phyloP scores from a whole-genome alignment of 2,888 invertebrate genomes.

The Hemicrepidius hirtus region DNA sequence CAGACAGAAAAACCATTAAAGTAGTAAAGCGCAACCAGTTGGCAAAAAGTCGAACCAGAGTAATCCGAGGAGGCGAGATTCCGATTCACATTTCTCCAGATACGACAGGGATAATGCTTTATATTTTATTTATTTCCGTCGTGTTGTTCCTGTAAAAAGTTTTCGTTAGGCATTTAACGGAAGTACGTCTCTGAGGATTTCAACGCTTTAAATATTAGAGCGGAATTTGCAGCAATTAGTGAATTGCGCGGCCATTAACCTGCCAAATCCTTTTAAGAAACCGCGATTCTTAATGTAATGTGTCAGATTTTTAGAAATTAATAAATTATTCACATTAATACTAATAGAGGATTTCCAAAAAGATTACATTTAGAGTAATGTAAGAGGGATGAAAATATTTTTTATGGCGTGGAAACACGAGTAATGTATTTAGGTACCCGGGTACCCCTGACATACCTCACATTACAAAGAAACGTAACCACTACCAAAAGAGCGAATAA shows the following conservation, averaged over 20 bases:
- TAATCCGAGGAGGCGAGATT: not conserved
- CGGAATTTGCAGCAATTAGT: not conserved
- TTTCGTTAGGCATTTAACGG: not conserved
- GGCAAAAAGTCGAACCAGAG: constrained; percentile 5
- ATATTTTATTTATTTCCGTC: constrained; percentile 29
- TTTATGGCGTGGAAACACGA: too few relatives aligned
- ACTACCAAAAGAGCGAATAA: not conserved
- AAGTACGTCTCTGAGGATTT: not conserved
- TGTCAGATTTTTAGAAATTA: too few relatives aligned
- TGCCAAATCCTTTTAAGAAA: too few relatives aligned
- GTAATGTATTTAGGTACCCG: too few relatives aligned
- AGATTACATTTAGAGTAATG: too few relatives aligned
- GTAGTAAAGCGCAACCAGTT: not conserved
- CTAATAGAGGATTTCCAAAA: too few relatives aligned
- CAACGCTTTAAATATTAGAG: constrained; percentile 10
- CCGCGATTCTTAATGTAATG: too few relatives aligned
- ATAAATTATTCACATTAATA: too few relatives aligned
- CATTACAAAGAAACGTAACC: not conserved
- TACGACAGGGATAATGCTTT: constrained; percentile 2
- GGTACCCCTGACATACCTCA: not conserved
- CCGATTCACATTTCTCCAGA: not conserved
- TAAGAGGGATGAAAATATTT: too few relatives aligned
- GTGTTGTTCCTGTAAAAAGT: constrained; percentile 18
- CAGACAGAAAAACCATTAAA: constrained; percentile 3
- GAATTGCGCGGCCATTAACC: not conserved